phyloP scores from a whole-genome alignment of 2,888 invertebrate species.

The Formica aserva region DNA sequence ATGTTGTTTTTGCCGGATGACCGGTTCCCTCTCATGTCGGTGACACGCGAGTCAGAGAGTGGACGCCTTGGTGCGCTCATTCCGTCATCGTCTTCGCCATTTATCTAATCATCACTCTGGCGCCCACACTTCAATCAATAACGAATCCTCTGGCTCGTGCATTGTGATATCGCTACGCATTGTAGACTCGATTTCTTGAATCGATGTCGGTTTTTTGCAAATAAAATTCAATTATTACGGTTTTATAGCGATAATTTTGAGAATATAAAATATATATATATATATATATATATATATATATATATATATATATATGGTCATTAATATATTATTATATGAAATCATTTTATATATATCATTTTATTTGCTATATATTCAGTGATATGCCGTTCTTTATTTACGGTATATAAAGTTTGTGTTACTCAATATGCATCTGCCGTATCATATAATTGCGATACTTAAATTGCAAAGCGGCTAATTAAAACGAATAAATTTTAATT shows the following conservation, averaged over 20 bases:
- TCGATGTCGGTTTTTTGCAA: constrained; percentile 45
- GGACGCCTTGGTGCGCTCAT: constrained; percentile 52
- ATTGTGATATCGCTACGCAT: constrained; percentile 26
- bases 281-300: background rate
- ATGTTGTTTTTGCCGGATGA: constrained; percentile 25
- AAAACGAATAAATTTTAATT: background rate
- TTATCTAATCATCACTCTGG: constrained; percentile 72
- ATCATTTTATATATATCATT: background rate
- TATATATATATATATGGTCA: too few relatives aligned
- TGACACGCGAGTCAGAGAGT: constrained; percentile 59
- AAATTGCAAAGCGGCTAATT: constrained; percentile 23
- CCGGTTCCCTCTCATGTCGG: constrained; percentile 28
- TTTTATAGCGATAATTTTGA: background rate
- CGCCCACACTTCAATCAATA: constrained; percentile 77
- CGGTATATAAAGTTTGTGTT: constrained; percentile 29
- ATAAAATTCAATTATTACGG: background rate
- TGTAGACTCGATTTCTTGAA: constrained; percentile 23
- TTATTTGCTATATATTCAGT: background rate
- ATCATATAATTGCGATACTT: constrained; percentile 25
- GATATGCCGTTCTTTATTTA: background rate
- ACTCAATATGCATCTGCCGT: background rate
- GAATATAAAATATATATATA: too few relatives aligned
- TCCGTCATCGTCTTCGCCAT: constrained; percentile 64
- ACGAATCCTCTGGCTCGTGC: constrained; percentile 71
- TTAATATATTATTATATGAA: constrained; percentile 4